Evolutionary conservation across 2,888 invertebrate species (phyloP).

Genomic region (Sinopyrophorus schimmeli): DNA sequence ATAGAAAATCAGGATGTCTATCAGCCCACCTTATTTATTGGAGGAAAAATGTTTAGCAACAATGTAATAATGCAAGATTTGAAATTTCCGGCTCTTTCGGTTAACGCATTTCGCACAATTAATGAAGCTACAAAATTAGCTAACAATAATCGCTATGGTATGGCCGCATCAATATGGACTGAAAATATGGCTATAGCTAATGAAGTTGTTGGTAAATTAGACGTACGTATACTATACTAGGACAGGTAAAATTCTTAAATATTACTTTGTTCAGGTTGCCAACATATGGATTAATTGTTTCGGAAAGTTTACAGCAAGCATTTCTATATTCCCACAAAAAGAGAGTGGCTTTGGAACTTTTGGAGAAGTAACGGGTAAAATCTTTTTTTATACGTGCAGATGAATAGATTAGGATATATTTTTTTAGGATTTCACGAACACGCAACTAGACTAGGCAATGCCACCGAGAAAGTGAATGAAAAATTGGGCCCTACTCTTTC

Average conservation of each 20-base stretch:
- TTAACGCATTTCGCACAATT: conserved; percentile 58
- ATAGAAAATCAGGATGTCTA: conserved; percentile 23
- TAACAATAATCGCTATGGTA: conserved; percentile 58
- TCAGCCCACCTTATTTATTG: conserved; percentile 48
- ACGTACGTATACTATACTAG: conserved; percentile 43
- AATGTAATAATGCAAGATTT: conserved; percentile 39
- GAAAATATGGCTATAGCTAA: conserved; percentile 59
- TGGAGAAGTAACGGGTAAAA: conserved; percentile 52
- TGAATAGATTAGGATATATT: conserved; percentile 14
- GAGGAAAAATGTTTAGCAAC: conserved; percentile 41
- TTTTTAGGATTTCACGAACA: conserved; percentile 35
- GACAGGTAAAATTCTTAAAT: conserved; percentile 1
- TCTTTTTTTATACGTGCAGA: too few species aligned
- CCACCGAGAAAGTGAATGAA: too few species aligned
- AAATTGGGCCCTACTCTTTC: too few species aligned
- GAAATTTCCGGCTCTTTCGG: conserved; percentile 55
- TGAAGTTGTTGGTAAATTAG: conserved; percentile 58
- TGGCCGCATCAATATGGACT: conserved; percentile 61
- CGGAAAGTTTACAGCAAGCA: conserved; percentile 57
- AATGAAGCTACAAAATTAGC: conserved; percentile 61
- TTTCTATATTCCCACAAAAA: conserved; percentile 57
- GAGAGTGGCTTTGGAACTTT: conserved; percentile 59
- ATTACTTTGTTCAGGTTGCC: conserved; percentile 49
- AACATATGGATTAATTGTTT: conserved; percentile 62
- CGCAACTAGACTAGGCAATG: conserved; percentile 1